Percentiles rank a stretch among this genome's conserved stretches.
phyloP scores from a whole-genome alignment of 2,113 vertebrate species.

The Bettongia penicillata region DNA sequence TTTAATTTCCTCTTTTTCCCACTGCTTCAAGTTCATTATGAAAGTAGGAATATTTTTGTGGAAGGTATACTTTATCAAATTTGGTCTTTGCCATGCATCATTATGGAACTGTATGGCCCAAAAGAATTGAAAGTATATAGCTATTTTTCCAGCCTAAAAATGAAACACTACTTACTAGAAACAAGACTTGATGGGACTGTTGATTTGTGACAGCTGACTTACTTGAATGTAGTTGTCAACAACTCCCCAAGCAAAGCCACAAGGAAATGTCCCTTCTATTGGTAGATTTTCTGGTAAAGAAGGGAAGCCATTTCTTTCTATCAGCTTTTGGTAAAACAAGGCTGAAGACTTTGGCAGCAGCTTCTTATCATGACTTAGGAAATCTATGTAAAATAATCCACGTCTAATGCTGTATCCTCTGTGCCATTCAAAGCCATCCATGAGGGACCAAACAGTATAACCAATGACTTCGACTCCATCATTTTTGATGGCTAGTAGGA shows the following conservation, averaged over 20 bases:
- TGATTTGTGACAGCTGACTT: slow-evolving; percentile 71
- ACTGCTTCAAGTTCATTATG: not conserved
- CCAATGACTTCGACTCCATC: slow-evolving; percentile 93
- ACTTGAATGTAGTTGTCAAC: slow-evolving; percentile 95
- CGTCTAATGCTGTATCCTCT: slow-evolving; percentile 92
- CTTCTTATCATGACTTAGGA: slow-evolving; percentile 92
- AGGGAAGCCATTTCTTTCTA: slow-evolving; percentile 95
- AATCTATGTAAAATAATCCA: slow-evolving; percentile 96
- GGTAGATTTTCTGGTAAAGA: slow-evolving; percentile 91
- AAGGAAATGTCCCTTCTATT: slow-evolving; percentile 90
- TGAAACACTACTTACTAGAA: slow-evolving; percentile 60
- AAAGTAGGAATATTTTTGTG: slow-evolving; percentile 40
- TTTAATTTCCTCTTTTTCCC: not conserved
- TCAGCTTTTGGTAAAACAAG: slow-evolving; percentile 94
- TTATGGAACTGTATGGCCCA: not conserved
- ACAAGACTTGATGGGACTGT: slow-evolving; percentile 55
- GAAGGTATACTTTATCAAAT: not conserved
- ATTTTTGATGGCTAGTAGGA: slow-evolving; percentile 89
- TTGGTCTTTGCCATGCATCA: not conserved
- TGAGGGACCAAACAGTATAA: slow-evolving; percentile 97
- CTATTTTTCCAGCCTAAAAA: slow-evolving; percentile 46
- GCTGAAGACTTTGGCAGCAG: slow-evolving; percentile 94
- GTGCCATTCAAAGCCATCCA: slow-evolving; percentile 97
- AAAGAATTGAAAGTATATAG: not conserved
- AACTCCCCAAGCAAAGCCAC: slow-evolving; percentile 95